Evolutionary conservation across 2,888 invertebrate species (phyloP).

Genomic region (Sialis fuliginosa): DNA sequence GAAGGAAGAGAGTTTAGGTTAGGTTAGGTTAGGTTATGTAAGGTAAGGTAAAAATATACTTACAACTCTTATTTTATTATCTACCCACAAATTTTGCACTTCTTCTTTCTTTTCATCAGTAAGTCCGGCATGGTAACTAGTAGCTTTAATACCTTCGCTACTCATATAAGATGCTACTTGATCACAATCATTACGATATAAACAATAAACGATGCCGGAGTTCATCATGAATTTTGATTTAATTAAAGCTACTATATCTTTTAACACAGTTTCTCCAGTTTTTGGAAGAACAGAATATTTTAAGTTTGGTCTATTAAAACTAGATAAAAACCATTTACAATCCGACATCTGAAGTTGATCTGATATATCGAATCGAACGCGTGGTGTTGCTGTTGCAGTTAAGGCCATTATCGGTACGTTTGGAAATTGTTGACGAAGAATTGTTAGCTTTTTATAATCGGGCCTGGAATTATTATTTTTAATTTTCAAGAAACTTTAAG

Average conservation of each 20-base stretch:
- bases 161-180: constrained; percentile 47
- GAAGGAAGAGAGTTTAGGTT: not conserved
- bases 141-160: constrained; percentile 45
- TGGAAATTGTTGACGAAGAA: constrained; percentile 52
- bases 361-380: constrained; percentile 77
- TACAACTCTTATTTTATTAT: constrained; percentile 53
- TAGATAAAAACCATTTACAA: constrained; percentile 84
- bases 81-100: constrained; percentile 73
- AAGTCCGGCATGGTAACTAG: constrained; percentile 83
- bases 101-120: constrained; percentile 45
- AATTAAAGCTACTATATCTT: constrained; percentile 59
- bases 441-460: constrained; percentile 69
- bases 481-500: not conserved
- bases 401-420: constrained; percentile 68
- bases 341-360: constrained; percentile 59
- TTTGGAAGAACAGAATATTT: constrained; percentile 66
- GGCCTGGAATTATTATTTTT: constrained; percentile 29
- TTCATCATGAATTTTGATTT: constrained; percentile 45
- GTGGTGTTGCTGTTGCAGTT: constrained; percentile 90
- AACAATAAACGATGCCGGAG: constrained; percentile 90
- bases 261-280: constrained; percentile 50
- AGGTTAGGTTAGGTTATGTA: too few species aligned
- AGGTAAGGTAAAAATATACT: too few species aligned
- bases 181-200: constrained; percentile 86
- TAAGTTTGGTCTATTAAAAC: constrained; percentile 93